Evolutionary conservation across 1,140 invertebrate species (phyloP).

Genomic region (Eumaeus atala): DNA sequence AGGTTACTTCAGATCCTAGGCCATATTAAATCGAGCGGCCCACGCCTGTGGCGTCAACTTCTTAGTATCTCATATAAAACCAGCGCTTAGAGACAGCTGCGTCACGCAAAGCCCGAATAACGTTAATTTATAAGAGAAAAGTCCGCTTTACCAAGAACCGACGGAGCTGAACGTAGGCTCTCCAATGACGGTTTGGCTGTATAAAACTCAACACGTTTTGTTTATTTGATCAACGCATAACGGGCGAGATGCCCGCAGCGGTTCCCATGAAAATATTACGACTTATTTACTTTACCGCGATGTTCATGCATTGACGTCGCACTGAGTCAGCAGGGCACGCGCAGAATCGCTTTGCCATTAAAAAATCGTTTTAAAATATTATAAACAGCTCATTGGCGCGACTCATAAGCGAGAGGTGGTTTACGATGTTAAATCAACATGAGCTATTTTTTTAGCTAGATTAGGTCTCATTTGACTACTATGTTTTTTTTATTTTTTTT

Average conservation of each 20-base stretch:
- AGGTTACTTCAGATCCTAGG: too few relatives aligned
- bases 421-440: too few relatives aligned
- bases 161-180: conserved; percentile 27
- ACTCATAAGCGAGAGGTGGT: background rate
- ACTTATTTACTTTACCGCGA: conserved; percentile 67
- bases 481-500: too few relatives aligned
- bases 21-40: too few relatives aligned
- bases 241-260: conserved; percentile 42
- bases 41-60: too few relatives aligned
- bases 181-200: conserved; percentile 48
- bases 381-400: background rate
- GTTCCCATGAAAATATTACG: conserved; percentile 67
- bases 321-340: conserved; percentile 47
- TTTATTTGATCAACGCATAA: conserved; percentile 41
- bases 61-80: too few relatives aligned
- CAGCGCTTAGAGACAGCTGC: too few relatives aligned
- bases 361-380: conserved; percentile 11
- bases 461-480: too few relatives aligned
- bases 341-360: conserved; percentile 17
- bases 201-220: conserved; percentile 64
- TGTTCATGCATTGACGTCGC: conserved; percentile 54
- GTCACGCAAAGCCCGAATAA: too few relatives aligned
- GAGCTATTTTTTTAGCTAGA: too few relatives aligned
- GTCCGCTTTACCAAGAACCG: conserved; percentile 29
- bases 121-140: too few relatives aligned